Conservation (phyloP, 2,888 invertebrate genomes). For the Drosophila mimica region DNA sequence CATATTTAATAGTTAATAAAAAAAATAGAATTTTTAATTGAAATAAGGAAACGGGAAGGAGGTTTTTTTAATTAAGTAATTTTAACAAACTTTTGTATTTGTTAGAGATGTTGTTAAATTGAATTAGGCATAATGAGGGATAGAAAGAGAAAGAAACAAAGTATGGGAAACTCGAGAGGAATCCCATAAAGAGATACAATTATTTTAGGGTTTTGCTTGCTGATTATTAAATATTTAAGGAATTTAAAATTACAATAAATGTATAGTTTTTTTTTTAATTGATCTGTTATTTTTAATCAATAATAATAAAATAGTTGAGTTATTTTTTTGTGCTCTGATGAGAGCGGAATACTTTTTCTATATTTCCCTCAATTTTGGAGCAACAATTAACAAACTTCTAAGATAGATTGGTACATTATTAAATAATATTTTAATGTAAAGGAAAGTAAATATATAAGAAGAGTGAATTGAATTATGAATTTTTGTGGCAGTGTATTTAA, state of each 20-base stretch:
- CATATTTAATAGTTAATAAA: neutral
- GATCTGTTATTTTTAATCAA: neutral
- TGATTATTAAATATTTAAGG: neutral
- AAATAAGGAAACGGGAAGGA: rapidly evolving
- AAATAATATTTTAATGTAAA: neutral
- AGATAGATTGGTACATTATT: neutral
- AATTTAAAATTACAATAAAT: neutral
- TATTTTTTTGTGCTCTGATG: neutral
- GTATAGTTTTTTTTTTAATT: neutral
- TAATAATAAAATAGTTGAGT: neutral
- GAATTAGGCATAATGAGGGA: too few species aligned
- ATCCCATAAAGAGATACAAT: neutral
- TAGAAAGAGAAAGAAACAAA: neutral
- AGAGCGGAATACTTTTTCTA: rapidly evolving
- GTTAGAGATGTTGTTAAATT: neutral
- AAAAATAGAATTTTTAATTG: neutral
- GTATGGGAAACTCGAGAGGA: rapidly evolving
- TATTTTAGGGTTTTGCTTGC: neutral
- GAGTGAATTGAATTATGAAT: neutral
- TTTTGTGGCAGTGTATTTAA: slow-evolving; percentile 30
- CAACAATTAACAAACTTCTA: neutral
- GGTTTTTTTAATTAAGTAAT: neutral
- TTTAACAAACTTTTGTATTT: neutral
- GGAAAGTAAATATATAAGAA: neutral
- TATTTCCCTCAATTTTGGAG: neutral